Conservation (phyloP, 2,113 vertebrate genomes). For the Entomyzon cyanotis region DNA sequence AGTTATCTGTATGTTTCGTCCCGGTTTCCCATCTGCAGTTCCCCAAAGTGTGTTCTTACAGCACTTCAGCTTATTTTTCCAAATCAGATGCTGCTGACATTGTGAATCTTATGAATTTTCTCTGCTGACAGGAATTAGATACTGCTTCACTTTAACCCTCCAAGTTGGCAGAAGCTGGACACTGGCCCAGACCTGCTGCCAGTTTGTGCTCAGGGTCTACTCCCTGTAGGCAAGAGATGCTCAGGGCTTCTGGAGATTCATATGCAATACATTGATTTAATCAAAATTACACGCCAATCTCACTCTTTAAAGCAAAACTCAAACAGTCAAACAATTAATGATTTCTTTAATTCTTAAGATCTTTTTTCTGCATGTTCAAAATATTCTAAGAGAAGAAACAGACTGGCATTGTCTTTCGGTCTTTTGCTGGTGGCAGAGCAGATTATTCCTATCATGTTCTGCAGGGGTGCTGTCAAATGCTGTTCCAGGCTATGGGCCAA, state of each 20-base stretch:
- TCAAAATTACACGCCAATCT: background rate
- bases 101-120: background rate
- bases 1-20: background rate
- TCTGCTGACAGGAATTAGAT: background rate
- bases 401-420: background rate
- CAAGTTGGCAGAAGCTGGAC: background rate
- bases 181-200: background rate
- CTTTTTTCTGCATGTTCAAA: background rate
- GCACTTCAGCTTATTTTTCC: background rate
- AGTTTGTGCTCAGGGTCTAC: background rate
- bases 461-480: slow-evolving; percentile 54
- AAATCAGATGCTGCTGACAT: background rate
- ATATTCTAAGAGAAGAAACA: background rate
- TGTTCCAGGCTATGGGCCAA: slow-evolving; percentile 56
- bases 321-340: background rate
- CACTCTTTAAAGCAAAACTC: background rate
- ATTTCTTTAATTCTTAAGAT: background rate
- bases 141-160: background rate
- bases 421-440: slow-evolving; percentile 35
- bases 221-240: background rate
- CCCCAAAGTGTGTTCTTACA: background rate
- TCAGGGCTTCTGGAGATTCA: background rate
- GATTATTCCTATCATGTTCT: slow-evolving; percentile 49
- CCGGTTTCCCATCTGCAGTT: background rate
- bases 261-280: background rate